These are phyloP conservation scores for Salvelinus alpinus DNA, from an alignment of 2,113 vertebrate genomes.

Conservation along the genomic window DNA sequence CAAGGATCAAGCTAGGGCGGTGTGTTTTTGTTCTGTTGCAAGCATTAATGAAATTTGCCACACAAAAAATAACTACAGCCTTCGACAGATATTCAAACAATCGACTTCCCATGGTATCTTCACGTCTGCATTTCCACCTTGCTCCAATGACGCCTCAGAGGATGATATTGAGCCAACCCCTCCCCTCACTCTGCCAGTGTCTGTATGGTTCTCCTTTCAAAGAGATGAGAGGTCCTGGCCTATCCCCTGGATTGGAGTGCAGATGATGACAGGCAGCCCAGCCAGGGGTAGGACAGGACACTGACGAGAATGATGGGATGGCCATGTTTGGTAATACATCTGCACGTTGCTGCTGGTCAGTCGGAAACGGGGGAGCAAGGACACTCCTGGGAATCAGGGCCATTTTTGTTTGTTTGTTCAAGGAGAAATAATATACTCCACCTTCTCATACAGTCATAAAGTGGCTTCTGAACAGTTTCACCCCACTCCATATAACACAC, in stretches of 20 bases:
- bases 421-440: constrained; percentile 55
- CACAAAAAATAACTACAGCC: too few relatives aligned
- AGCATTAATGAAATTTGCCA: too few relatives aligned
- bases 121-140: too few relatives aligned
- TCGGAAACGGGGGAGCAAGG: constrained; percentile 24
- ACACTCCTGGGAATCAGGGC: constrained; percentile 45
- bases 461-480: constrained; percentile 25
- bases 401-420: constrained; percentile 67
- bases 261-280: constrained; percentile 29
- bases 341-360: constrained; percentile 10
- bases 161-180: background rate
- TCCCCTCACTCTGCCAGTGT: background rate
- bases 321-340: constrained; percentile 71
- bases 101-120: too few relatives aligned
- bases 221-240: background rate
- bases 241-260: constrained; percentile 33
- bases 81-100: too few relatives aligned
- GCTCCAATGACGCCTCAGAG: background rate
- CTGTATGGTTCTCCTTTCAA: constrained; percentile 4
- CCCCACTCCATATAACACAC: constrained; percentile 4
- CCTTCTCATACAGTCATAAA: constrained; percentile 20
- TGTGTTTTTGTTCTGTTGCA: too few relatives aligned
- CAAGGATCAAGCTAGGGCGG: too few relatives aligned
- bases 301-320: constrained; percentile 40
- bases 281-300: constrained; percentile 32